phyloP scores from a whole-genome alignment of 1,140 invertebrate species.

The Camponotus floridanus region DNA sequence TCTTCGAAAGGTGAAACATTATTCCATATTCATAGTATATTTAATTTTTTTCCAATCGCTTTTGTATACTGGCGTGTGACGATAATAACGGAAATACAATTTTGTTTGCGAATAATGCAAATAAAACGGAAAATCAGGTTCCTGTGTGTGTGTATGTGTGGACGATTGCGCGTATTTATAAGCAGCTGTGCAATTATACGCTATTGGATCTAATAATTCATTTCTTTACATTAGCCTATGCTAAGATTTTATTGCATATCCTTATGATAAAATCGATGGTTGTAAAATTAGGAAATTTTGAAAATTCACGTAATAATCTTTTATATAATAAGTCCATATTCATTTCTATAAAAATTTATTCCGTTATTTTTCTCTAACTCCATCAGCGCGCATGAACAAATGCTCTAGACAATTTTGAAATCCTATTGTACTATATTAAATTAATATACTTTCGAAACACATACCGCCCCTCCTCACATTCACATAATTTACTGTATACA shows the following conservation, averaged over 20 bases:
- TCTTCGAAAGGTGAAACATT: slow-evolving; percentile 27
- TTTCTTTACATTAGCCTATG: neutral
- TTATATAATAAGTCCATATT: neutral
- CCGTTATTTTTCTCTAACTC: slow-evolving; percentile 16
- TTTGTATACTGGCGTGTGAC: slow-evolving; percentile 48
- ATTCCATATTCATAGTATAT: slow-evolving; percentile 67
- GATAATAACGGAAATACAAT: slow-evolving; percentile 46
- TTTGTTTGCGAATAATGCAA: slow-evolving; percentile 53
- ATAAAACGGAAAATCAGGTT: slow-evolving; percentile 60
- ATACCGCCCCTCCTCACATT: slow-evolving; percentile 37
- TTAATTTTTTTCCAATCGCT: slow-evolving; percentile 60
- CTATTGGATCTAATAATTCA: slow-evolving; percentile 4
- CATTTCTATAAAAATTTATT: slow-evolving; percentile 19
- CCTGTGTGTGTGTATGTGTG: slow-evolving; percentile 69
- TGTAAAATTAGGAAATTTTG: neutral
- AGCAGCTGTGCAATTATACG: slow-evolving; percentile 53
- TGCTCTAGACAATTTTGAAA: slow-evolving; percentile 53
- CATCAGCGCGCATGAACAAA: slow-evolving; percentile 58
- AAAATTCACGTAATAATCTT: slow-evolving; percentile 1
- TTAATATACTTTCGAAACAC: slow-evolving; percentile 68
- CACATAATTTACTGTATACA: slow-evolving; percentile 70
- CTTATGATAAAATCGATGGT: neutral
- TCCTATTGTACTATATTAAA: slow-evolving; percentile 64
- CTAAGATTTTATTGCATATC: slow-evolving; percentile 36
- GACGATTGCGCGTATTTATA: slow-evolving; percentile 67